These are phyloP conservation scores for Zosterops japonicus DNA, from an alignment of 2,113 vertebrate species.

Conservation along the genomic window DNA sequence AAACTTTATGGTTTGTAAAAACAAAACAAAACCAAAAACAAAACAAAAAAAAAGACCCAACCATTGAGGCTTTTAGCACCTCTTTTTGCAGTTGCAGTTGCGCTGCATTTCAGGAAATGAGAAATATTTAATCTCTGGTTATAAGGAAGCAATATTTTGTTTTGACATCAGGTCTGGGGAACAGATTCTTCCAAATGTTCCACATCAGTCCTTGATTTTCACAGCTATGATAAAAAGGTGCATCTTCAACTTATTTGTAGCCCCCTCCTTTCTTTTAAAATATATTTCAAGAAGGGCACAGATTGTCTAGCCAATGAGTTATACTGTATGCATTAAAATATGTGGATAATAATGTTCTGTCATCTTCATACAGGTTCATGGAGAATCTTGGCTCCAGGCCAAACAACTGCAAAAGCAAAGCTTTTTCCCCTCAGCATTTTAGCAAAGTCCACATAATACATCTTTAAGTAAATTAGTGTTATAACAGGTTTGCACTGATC, in stretches of 20 bases:
- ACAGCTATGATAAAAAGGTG: not conserved
- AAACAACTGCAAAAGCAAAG: constrained; percentile 7
- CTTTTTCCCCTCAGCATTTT: not conserved
- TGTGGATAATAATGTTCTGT: not conserved
- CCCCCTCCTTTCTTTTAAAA: not conserved
- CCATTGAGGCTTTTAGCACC: not conserved
- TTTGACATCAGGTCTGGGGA: not conserved
- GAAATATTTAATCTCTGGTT: not conserved
- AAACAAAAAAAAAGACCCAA: not conserved
- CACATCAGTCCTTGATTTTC: not conserved
- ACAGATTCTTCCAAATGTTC: not conserved
- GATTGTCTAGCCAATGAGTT: not conserved
- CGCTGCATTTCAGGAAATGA: not conserved
- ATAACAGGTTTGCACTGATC: constrained; percentile 17
- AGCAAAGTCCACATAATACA: not conserved
- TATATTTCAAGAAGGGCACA: not conserved
- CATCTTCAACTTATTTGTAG: not conserved
- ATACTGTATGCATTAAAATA: not conserved
- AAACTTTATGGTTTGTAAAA: not conserved
- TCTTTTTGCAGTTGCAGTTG: not conserved
- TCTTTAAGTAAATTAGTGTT: constrained; percentile 39
- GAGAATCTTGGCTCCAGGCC: not conserved
- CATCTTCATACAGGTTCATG: not conserved
- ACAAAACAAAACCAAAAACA: too few relatives aligned
- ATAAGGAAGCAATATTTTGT: not conserved